These are phyloP conservation scores for Camponotus floridanus DNA, from an alignment of 1,140 invertebrate species.

Conservation along the genomic window DNA sequence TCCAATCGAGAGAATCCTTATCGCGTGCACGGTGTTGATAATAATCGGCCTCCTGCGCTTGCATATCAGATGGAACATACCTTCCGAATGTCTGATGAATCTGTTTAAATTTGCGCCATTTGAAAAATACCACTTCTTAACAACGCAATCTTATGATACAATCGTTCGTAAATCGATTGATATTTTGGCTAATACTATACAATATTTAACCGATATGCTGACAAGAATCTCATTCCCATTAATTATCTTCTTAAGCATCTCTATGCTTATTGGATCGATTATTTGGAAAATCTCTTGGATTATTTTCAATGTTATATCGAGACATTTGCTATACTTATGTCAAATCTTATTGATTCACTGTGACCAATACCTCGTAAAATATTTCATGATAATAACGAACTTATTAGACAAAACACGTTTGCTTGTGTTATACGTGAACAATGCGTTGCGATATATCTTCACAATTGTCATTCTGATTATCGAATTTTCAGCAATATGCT, in stretches of 20 bases:
- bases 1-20: constrained; percentile 60
- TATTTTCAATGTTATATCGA: background rate
- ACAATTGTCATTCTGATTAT: constrained; percentile 29
- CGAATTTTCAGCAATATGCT: constrained; percentile 9
- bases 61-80: background rate
- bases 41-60: constrained; percentile 51
- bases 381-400: background rate
- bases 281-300: background rate
- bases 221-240: background rate
- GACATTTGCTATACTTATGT: background rate
- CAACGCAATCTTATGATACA: background rate
- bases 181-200: background rate
- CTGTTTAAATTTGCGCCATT: background rate
- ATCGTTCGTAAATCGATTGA: background rate
- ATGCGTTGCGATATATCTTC: background rate
- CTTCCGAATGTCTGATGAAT: background rate
- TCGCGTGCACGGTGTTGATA: constrained; percentile 24
- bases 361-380: background rate
- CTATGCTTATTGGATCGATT: background rate
- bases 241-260: background rate
- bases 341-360: background rate
- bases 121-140: background rate
- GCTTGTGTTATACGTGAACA: background rate
- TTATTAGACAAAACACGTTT: background rate
- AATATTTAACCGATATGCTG: background rate